Evolutionary conservation across 2,797 vertebrate species (phyloP), one percentile per base, ranked within the genome.

Genomic region (Aphelocoma californica): DNA sequence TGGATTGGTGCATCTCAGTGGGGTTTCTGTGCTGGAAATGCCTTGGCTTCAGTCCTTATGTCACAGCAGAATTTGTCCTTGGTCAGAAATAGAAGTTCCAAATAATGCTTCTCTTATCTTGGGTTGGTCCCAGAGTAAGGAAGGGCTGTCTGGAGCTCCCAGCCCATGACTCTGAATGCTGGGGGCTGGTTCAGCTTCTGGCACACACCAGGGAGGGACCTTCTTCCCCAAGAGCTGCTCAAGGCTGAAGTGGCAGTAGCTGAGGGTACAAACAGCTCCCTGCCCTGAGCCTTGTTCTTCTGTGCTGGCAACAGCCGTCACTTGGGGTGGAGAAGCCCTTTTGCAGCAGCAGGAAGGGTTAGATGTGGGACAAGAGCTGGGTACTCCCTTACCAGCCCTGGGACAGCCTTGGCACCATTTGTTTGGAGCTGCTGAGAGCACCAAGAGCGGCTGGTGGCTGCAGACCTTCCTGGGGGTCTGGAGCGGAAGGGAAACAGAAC

Each of bases 301-400:
- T 16, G 29, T 2, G 0, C 12, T 0, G 0, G 62, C 78, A 85
- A 47, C 74, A 57, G 51, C 1, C 0, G 0, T 29, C 0, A 0
- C 26, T 18, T 62, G 69, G 64, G 42, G 14, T 38, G 51, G 64
- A 85, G 79, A 66, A 60, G 51, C 31, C 28, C 2, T 2, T 88
- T 62, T 20, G 61, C 21, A 34, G 50, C 64, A 70, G 36, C 61
- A 75, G 47, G 50, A 83, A n/a, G 44, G 50, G 72, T 2, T 70
- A 57, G 69, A 36, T 0, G 0, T n/a, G 36, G 73, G 48, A 88
- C 57, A 32, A 79, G 66, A 34, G 45, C 38, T 36, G 65, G 61
- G 65, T 36, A 11, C n/a, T 47, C 7, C 1, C 50, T 64, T 34
- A 14, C 12, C 32, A 54, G 38, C 36, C 57, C 88, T 36, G 50